Conservation (phyloP, 1,140 invertebrate genomes). For the Ditylenchus dipsaci region DNA sequence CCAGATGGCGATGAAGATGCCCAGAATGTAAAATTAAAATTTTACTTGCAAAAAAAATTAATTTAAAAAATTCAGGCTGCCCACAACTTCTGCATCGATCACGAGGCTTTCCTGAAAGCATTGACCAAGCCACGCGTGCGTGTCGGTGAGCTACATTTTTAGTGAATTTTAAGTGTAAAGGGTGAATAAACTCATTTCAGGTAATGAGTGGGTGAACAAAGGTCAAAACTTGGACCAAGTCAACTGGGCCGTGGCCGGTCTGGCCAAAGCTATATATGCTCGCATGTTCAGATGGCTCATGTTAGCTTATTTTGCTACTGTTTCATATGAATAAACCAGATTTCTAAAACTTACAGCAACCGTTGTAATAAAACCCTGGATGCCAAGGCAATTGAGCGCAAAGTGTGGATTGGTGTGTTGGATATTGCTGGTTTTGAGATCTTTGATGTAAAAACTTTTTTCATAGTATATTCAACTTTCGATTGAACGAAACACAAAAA, state of each 20-base stretch:
- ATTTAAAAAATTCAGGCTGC: constrained; percentile 61
- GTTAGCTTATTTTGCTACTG: constrained; percentile 21
- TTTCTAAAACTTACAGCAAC: background rate
- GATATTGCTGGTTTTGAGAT: constrained; percentile 99
- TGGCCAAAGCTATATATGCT: constrained; percentile 67
- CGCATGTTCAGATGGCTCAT: constrained; percentile 67
- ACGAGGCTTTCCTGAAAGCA: constrained; percentile 65
- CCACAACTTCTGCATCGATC: constrained; percentile 65
- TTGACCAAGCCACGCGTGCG: constrained; percentile 67
- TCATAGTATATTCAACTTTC: background rate
- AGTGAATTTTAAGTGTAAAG: constrained; percentile 55
- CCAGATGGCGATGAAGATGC: constrained; percentile 74
- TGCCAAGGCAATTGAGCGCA: constrained; percentile 62
- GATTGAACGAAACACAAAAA: background rate
- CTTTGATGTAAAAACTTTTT: constrained; percentile 79
- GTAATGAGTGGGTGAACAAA: constrained; percentile 64
- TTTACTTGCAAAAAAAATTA: background rate
- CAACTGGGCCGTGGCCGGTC: constrained; percentile 63
- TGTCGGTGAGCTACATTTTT: constrained; percentile 55
- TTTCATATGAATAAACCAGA: background rate
- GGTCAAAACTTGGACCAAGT: constrained; percentile 73
- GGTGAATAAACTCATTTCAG: too few relatives aligned
- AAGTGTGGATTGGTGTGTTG: constrained; percentile 76
- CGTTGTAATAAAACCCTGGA: constrained; percentile 68
- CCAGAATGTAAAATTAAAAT: background rate